Base-by-base conservation (phyloP, 2,888 invertebrate genomes). In the Arge pagana region DNA sequence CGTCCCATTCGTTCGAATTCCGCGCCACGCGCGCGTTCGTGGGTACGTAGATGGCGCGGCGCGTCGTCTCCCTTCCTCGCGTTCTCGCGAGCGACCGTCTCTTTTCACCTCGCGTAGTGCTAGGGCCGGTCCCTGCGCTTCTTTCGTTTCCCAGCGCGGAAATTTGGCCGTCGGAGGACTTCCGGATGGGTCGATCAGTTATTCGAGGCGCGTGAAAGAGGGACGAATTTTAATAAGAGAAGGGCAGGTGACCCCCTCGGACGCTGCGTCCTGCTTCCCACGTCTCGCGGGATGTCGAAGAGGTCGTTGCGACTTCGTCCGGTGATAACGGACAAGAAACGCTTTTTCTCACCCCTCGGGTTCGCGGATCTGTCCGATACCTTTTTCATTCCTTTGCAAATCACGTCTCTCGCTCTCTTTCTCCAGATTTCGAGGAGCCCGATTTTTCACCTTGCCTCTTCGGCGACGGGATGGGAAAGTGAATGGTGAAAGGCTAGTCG, bases 221-320 rank as follows among this genome's bases (percentile, higher is more conserved):
- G 45, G 45, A 45, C 45, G 45, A 45, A 45, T 45, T 45, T 45
- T 45, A 45, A 45, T 45, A 45, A 45, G 45, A 35, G 45, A 24
- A 15, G 16, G 39, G 23, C 3, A n/a, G 6, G n/a, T 30, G 30
- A 28, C 42, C 11, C 28, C 16, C 42, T 16, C 2, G 6, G 30
- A 11, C 16, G 10, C 13, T 26, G n/a, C n/a, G n/a, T n/a, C n/a
- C n/a, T n/a, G n/a, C n/a, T n/a, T n/a, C n/a, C n/a, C n/a, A n/a
- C n/a, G n/a, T n/a, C n/a, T n/a, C n/a, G n/a, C n/a, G n/a, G n/a
- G n/a, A n/a, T n/a, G n/a, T n/a, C n/a, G n/a, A n/a, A n/a, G n/a
- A n/a, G n/a, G n/a, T n/a, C n/a, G n/a, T n/a, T n/a, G n/a, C n/a
- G n/a, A n/a, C n/a, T n/a, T n/a, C n/a, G n/a, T n/a, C n/a, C n/a